phyloP scores from a whole-genome alignment of 2,113 vertebrate species.

The Isichthys henryi region DNA sequence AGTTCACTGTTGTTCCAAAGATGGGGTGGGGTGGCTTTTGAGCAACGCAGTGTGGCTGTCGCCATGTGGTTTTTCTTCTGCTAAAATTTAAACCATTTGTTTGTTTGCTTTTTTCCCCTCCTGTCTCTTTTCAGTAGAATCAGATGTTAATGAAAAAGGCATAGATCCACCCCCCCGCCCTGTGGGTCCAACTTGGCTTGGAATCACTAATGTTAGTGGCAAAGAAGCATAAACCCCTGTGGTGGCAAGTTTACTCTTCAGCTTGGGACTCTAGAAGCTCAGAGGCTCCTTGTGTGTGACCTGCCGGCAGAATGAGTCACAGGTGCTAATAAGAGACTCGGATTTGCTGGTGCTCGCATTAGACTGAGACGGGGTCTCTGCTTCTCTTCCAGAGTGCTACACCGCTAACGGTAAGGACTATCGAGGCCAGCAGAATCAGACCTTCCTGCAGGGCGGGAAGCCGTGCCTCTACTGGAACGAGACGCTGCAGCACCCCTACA shows the following conservation, averaged over 20 bases:
- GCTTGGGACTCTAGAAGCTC: background rate
- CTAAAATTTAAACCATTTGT: constrained; percentile 49
- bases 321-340: background rate
- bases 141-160: constrained; percentile 50
- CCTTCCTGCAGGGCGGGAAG: constrained; percentile 74
- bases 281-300: background rate
- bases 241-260: background rate
- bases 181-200: background rate
- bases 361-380: background rate
- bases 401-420: constrained; percentile 93
- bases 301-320: background rate
- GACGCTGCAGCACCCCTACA: constrained; percentile 93
- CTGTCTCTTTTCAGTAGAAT: constrained; percentile 2
- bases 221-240: background rate
- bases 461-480: constrained; percentile 95
- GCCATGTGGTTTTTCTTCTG: constrained; percentile 52
- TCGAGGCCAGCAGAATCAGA: constrained; percentile 86
- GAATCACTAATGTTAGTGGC: background rate
- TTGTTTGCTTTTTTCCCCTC: constrained; percentile 32
- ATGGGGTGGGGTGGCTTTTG: constrained; percentile 3
- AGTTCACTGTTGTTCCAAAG: constrained; percentile 34
- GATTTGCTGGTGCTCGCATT: background rate
- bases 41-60: constrained; percentile 13
- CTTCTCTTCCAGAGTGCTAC: constrained; percentile 77
- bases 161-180: constrained; percentile 34